A percentile compares a stretch with the other conserved stretches of the same genome.
Conservation (phyloP, 2,113 vertebrate genomes). For the Oncorhynchus mykiss region DNA sequence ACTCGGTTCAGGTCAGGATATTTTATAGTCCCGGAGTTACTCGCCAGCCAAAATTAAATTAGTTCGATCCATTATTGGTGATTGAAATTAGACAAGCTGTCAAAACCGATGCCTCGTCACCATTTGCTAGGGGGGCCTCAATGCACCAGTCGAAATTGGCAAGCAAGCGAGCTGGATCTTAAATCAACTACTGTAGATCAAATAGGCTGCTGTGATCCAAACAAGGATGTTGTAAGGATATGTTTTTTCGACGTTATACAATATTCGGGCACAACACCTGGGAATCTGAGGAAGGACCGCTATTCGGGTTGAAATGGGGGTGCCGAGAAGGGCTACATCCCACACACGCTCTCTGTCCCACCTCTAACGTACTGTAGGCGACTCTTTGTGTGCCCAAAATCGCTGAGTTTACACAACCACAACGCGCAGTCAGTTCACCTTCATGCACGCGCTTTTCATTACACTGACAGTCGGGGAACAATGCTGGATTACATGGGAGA, state of each 20-base stretch:
- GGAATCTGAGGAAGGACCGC: constrained; percentile 50
- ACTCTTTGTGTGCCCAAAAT: constrained; percentile 73
- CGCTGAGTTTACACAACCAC: constrained; percentile 67
- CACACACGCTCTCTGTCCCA: constrained; percentile 21
- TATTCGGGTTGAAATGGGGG: constrained; percentile 47
- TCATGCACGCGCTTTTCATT: constrained; percentile 43
- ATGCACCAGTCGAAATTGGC: constrained; percentile 2
- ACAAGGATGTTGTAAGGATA: constrained; percentile 23
- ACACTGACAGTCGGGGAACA: constrained; percentile 28
- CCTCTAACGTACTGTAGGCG: constrained; percentile 41
- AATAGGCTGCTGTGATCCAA: constrained; percentile 37
- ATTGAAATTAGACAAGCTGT: not conserved
- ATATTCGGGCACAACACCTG: constrained; percentile 25
- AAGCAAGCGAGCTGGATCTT: not conserved
- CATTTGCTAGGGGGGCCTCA: not conserved
- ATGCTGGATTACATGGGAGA: constrained; percentile 13
- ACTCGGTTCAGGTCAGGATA: no score
- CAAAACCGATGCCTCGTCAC: constrained; percentile 1
- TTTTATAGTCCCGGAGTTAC: no score
- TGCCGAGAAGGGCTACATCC: constrained; percentile 11
- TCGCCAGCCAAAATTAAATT: not conserved
- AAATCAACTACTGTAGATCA: not conserved
- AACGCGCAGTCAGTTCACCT: constrained; percentile 41
- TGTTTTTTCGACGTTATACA: constrained; percentile 18
- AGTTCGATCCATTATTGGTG: not conserved